A percentile compares a stretch with the other conserved stretches of the same genome.
These are phyloP conservation scores for Drosophila suzukii DNA, from an alignment of 1,140 invertebrate genomes.

Conservation along the genomic window DNA sequence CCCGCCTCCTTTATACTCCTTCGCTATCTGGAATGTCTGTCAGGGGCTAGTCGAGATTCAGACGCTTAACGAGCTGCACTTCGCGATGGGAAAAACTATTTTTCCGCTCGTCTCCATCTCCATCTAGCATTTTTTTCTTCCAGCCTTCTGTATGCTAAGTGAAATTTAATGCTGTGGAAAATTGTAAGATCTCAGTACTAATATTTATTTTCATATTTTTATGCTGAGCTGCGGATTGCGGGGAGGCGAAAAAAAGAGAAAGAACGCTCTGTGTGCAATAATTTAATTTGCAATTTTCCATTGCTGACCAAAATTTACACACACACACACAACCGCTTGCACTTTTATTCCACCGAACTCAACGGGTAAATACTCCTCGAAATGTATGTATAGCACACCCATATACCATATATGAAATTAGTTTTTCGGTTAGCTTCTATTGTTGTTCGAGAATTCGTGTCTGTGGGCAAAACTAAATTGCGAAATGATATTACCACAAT, in stretches of 20 bases:
- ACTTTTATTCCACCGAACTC: constrained; percentile 17
- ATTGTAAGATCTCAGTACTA: constrained; percentile 66
- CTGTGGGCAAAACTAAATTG: constrained; percentile 61
- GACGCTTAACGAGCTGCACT: constrained; percentile 61
- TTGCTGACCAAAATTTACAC: constrained; percentile 40
- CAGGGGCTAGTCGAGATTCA: constrained; percentile 42
- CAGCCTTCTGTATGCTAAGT: constrained; percentile 61
- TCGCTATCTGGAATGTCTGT: constrained; percentile 37
- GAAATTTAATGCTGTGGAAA: constrained; percentile 75
- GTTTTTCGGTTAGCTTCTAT: constrained; percentile 50
- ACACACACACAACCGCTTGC: constrained; percentile 5
- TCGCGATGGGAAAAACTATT: constrained; percentile 37
- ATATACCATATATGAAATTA: constrained; percentile 40
- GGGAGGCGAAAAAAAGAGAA: no score
- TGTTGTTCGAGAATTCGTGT: constrained; percentile 29
- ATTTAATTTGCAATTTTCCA: constrained; percentile 63
- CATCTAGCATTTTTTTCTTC: background rate
- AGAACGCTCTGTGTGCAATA: constrained; percentile 37
- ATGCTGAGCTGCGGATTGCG: constrained; percentile 7
- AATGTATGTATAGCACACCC: background rate
- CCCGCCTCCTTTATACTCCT: background rate
- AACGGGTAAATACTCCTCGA: no score
- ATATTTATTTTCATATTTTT: constrained; percentile 70
- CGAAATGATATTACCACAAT: constrained; percentile 73
- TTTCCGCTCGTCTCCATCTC: constrained; percentile 6